Percentiles rank a stretch among this genome's conserved stretches.
Evolutionary conservation across 1,140 invertebrate species (phyloP).

Genomic region (Campoletis sonorensis): DNA sequence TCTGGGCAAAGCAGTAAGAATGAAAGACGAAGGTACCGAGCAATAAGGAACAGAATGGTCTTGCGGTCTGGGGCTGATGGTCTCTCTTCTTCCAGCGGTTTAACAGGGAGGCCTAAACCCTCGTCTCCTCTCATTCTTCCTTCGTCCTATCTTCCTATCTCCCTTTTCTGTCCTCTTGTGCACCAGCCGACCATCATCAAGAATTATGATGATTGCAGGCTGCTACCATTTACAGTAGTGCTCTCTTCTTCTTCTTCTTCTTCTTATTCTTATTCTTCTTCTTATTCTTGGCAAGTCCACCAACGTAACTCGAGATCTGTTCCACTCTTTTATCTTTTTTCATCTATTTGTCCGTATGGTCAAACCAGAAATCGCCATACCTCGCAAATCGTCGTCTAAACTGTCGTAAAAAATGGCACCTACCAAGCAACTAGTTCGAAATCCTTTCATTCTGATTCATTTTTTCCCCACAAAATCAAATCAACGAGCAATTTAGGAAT

Average conservation of each 20-base stretch:
- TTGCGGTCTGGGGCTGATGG: constrained; percentile 64
- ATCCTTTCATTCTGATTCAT: too few relatives aligned
- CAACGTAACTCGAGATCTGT: background rate
- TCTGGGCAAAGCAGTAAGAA: constrained; percentile 43
- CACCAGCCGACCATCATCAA: constrained; percentile 60
- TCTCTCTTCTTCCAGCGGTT: constrained; percentile 57
- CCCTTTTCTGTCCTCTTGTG: constrained; percentile 45
- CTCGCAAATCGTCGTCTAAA: too few relatives aligned
- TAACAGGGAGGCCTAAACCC: constrained; percentile 47
- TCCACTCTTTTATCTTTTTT: constrained; percentile 1
- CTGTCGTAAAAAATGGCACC: too few relatives aligned
- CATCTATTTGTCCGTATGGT: background rate
- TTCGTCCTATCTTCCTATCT: constrained; percentile 40
- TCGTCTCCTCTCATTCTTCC: constrained; percentile 23
- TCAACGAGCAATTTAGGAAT: too few relatives aligned
- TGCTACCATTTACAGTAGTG: constrained; percentile 71
- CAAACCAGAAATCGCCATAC: background rate
- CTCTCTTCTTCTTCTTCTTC: constrained; percentile 56
- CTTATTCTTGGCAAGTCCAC: background rate
- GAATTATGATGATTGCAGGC: constrained; percentile 70
- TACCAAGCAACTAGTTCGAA: too few relatives aligned
- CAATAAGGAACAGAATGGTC: constrained; percentile 73
- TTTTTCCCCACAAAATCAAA: too few relatives aligned
- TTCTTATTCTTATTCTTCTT: too few relatives aligned
- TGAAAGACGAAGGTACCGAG: constrained; percentile 55